These are phyloP conservation scores for Cossypha polioptera DNA, from an alignment of 2,797 vertebrate species.

Conservation along the genomic window DNA sequence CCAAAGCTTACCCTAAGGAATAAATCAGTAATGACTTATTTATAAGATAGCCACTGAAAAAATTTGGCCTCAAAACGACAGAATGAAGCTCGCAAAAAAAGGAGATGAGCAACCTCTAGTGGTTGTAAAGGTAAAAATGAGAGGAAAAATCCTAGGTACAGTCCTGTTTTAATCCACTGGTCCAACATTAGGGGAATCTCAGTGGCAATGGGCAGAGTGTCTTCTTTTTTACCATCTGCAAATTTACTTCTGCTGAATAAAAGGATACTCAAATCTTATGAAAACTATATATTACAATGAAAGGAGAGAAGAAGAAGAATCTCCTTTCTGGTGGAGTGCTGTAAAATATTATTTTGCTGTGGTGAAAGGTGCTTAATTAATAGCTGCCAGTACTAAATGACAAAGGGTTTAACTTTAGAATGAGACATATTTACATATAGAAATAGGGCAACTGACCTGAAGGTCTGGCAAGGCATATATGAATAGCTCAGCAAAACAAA, in stretches of 20 bases:
- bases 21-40: no score
- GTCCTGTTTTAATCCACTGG: neutral
- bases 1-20: no score
- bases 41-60: no score
- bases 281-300: neutral
- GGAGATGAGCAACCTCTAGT: no score
- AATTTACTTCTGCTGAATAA: neutral
- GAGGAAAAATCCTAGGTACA: no score
- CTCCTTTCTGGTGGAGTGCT: neutral
- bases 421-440: neutral
- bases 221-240: neutral
- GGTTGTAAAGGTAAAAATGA: no score
- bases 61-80: no score
- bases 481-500: neutral
- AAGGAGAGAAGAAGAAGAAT: neutral
- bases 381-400: neutral
- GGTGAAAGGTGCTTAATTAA: neutral
- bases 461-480: neutral
- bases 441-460: neutral
- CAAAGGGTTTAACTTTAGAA: neutral
- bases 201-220: fast-evolving
- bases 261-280: neutral
- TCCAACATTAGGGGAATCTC: neutral
- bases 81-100: no score
- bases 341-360: neutral